These are phyloP conservation scores for Bombyx mori DNA, from an alignment of 1,140 invertebrate species.

Conservation along the genomic window DNA sequence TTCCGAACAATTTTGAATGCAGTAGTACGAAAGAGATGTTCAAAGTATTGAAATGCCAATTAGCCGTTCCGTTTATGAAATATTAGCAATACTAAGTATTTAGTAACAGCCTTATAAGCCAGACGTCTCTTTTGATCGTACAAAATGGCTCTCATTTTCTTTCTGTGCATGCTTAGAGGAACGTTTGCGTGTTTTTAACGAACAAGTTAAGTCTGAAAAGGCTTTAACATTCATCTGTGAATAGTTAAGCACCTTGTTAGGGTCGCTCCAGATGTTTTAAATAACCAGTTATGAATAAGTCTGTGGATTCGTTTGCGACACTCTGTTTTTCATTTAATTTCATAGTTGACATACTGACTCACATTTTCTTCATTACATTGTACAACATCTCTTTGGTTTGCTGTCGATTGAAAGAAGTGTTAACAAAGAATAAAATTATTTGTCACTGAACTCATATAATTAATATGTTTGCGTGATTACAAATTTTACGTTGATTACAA, in stretches of 20 bases:
- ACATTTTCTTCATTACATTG: constrained; percentile 3
- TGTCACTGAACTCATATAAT: no score
- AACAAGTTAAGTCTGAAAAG: constrained; percentile 34
- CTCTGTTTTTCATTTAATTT: constrained; percentile 35
- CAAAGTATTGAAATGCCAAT: constrained; percentile 8
- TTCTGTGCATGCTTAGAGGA: constrained; percentile 15
- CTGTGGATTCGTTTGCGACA: constrained; percentile 24
- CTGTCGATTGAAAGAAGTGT: no score
- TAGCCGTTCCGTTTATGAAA: constrained; percentile 13
- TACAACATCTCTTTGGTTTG: no score
- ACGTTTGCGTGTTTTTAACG: constrained; percentile 38
- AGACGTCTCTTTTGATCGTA: constrained; percentile 25
- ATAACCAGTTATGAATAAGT: constrained; percentile 36
- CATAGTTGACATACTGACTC: constrained; percentile 19
- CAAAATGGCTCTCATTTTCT: constrained; percentile 32
- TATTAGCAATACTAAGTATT: constrained; percentile 13
- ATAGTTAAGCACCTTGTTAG: constrained; percentile 47
- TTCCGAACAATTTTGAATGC: no score
- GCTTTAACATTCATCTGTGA: constrained; percentile 33
- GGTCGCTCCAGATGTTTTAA: constrained; percentile 45
- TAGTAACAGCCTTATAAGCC: constrained; percentile 32
- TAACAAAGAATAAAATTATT: no score
- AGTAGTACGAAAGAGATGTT: no score
- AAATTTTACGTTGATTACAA: no score
- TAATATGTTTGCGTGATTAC: no score